Evolutionary conservation across 2,113 vertebrate genomes (phyloP).

Genomic region (Plotosus lineatus): DNA sequence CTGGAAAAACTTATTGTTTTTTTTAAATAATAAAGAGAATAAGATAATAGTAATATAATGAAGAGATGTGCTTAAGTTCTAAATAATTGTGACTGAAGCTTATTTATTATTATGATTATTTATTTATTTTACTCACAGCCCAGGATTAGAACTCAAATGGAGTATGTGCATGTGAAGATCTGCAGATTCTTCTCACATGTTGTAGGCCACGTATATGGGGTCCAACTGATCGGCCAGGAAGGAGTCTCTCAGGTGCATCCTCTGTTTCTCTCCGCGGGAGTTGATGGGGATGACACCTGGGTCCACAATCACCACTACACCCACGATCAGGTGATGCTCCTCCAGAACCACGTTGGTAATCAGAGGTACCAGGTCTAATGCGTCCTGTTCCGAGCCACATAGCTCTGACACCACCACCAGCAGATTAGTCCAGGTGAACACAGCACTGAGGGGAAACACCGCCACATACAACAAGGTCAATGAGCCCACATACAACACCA

Average conservation of each 20-base stretch:
- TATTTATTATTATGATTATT: not conserved
- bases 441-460: constrained; percentile 75
- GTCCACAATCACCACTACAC: constrained; percentile 96
- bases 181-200: constrained; percentile 80
- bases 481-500: not conserved
- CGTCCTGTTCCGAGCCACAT: constrained; percentile 95
- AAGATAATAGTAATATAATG: not conserved
- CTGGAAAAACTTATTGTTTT: too few relatives aligned
- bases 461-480: not conserved
- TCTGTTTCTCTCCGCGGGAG: constrained; percentile 94
- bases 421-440: constrained; percentile 98
- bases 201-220: constrained; percentile 97
- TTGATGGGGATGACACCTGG: constrained; percentile 97
- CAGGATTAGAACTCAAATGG: not conserved
- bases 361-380: constrained; percentile 92
- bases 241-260: constrained; percentile 97
- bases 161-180: not conserved
- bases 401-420: constrained; percentile 97
- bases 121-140: constrained; percentile 6
- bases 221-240: constrained; percentile 96
- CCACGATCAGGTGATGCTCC: constrained; percentile 95
- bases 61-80: not conserved
- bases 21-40: too few relatives aligned
- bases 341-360: constrained; percentile 97
- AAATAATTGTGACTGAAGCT: not conserved